Conservation (phyloP, 2,888 invertebrate species). For the Lithophane socia region DNA sequence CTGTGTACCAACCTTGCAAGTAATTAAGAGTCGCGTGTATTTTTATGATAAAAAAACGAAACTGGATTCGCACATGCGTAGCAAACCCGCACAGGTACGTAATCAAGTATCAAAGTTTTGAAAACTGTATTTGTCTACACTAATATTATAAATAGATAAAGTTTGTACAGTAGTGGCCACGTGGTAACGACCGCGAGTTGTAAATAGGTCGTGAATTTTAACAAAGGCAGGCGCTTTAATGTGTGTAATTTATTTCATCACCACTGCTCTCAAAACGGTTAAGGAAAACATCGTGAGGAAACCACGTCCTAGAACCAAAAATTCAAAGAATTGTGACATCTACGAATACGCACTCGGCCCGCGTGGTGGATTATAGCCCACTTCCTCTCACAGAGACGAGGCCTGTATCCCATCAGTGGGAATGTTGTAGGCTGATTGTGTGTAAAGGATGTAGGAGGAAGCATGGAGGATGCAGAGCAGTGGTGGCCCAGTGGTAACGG, state of each 20-base stretch:
- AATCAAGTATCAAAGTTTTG: neutral
- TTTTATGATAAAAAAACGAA: neutral
- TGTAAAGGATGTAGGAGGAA: too few relatives aligned
- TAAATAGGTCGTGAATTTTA: neutral
- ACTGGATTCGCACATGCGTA: neutral
- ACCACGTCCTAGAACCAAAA: neutral
- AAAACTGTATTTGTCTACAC: neutral
- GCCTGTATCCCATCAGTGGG: neutral
- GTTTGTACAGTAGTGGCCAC: neutral
- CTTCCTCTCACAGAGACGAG: neutral
- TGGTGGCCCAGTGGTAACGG: too few relatives aligned
- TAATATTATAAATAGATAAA: neutral
- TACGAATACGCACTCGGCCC: neutral
- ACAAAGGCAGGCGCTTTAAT: neutral
- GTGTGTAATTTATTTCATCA: neutral
- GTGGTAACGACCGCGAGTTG: too few relatives aligned
- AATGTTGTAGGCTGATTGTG: too few relatives aligned
- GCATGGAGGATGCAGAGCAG: too few relatives aligned
- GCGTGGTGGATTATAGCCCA: neutral
- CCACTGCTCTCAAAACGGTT: neutral
- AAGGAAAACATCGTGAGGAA: neutral
- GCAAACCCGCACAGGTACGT: neutral
- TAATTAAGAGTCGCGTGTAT: conserved; percentile 26
- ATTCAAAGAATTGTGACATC: neutral
- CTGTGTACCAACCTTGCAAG: neutral